Percentiles rank a stretch among this genome's conserved stretches.
phyloP scores from a whole-genome alignment of 2,888 invertebrate species.

The Heliconius sara region DNA sequence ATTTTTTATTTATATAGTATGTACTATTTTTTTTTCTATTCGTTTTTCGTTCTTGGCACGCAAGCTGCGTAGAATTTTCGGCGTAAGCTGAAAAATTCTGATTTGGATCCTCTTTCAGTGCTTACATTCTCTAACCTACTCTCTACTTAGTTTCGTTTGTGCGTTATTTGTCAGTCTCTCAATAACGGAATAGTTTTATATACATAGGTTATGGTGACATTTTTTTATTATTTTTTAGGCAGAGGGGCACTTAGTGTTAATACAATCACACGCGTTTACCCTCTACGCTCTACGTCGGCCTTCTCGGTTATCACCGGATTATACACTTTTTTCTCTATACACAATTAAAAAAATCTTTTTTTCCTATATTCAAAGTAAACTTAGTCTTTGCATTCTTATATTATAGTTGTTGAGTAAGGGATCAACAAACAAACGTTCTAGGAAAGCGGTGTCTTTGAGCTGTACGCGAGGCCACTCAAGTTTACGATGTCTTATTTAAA shows the following conservation, averaged over 20 bases:
- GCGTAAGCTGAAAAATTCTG: no score
- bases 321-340: no score
- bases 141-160: neutral
- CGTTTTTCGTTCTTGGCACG: neutral
- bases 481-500: conserved; percentile 5
- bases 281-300: no score
- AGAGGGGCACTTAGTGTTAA: no score
- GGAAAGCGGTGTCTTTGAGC: conserved; percentile 43
- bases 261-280: no score
- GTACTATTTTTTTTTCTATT: neutral
- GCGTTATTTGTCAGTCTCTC: neutral
- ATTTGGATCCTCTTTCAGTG: neutral
- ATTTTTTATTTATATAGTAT: neutral
- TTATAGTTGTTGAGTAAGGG: conserved; percentile 37
- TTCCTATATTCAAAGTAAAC: no score
- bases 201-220: no score
- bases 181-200: neutral
- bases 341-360: no score
- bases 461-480: conserved; percentile 20
- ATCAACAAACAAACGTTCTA: conserved; percentile 40
- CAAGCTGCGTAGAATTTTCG: no score
- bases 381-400: conserved; percentile 12
- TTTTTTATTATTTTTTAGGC: no score
- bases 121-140: neutral
- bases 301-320: no score